Evolutionary conservation across 2,113 vertebrate genomes (phyloP), one percentile per base, ranked within the genome.

Genomic region (Butastur rufipennis): DNA sequence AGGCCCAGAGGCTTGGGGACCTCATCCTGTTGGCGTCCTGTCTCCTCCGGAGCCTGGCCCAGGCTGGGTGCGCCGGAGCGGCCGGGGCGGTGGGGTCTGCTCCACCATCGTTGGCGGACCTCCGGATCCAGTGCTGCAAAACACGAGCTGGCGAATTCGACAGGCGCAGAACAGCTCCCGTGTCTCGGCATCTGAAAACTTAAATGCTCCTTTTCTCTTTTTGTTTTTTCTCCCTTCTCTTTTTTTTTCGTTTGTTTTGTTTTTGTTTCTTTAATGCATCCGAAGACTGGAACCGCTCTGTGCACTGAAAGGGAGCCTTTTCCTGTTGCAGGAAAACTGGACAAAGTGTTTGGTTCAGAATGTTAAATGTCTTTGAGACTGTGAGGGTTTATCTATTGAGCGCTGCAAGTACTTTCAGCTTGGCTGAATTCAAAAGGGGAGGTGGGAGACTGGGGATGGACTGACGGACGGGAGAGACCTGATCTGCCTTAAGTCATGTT

Each of bases 1-100:
- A 17, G 84, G 59, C 55, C 73, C 9, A 0, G 6, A 68, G n/a
- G 53, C 20, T 5, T 10, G 23, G 65, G 42, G 7, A 2, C 47
- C 13, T 9, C 13, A 0, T 13, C 11, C 10, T 4, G 15, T 7
- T 31, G 8, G 16, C 9, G 1, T 3, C 20, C 38, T 5, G 6
- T 0, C 16, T 23, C 0, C 21, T 19, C 27, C 16, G 65, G 26
- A 10, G 16, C 25, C 20, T 5, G 62, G 62, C 16, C 4, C 74
- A 4, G 62, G 55, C 71, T 5, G 75, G 53, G n/a, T 2, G 31
- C 16, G 34, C 19, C 21, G 40, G 16, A 15, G 27, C 2, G n/a
- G 45, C 15, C 31, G 43, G 61, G 7, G 78, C 40, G 16, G 16
- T 13, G 48, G 58, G 31, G 36, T 34, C n/a, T 16, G 48, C 31